Percentiles rank a stretch among this genome's conserved stretches.
Evolutionary conservation across 2,888 invertebrate species (phyloP).

Genomic region (Fragum fragum): DNA sequence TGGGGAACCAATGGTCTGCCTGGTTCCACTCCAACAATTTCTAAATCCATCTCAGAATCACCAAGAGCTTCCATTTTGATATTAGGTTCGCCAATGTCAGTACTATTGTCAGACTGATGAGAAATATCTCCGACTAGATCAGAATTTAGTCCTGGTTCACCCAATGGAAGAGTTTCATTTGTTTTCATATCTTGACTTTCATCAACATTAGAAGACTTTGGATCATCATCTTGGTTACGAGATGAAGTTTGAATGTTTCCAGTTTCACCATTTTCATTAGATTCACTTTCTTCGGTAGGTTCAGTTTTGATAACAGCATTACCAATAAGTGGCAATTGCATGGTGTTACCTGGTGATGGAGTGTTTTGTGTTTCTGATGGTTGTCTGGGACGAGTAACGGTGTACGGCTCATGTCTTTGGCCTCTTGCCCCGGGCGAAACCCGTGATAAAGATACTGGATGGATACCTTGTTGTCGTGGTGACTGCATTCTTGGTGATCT

Average conservation of each 20-base stretch:
- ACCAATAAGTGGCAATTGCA: constrained; percentile 1
- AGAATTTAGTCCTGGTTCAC: constrained; percentile 47
- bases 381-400: constrained; percentile 38
- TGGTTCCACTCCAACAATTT: constrained; percentile 61
- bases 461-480: constrained; percentile 27
- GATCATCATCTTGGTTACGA: constrained; percentile 32
- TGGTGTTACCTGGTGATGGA: neutral
- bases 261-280: constrained; percentile 27
- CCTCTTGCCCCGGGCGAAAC: constrained; percentile 35
- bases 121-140: constrained; percentile 37
- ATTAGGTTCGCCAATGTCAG: constrained; percentile 11
- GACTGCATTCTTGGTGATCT: constrained; percentile 33
- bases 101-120: constrained; percentile 16
- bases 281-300: constrained; percentile 29
- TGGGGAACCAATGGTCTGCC: constrained; percentile 39
- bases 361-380: neutral
- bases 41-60: constrained; percentile 59
- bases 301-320: constrained; percentile 46
- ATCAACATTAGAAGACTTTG: constrained; percentile 37
- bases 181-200: constrained; percentile 43
- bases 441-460: constrained; percentile 16
- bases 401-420: constrained; percentile 51
- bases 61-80: constrained; percentile 60
- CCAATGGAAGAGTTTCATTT: constrained; percentile 19
- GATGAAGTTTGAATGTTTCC: constrained; percentile 21